A percentile compares a stretch with the other conserved stretches of the same genome.
phyloP scores from a whole-genome alignment of 2,113 vertebrate genomes.

The Clupea harengus region DNA sequence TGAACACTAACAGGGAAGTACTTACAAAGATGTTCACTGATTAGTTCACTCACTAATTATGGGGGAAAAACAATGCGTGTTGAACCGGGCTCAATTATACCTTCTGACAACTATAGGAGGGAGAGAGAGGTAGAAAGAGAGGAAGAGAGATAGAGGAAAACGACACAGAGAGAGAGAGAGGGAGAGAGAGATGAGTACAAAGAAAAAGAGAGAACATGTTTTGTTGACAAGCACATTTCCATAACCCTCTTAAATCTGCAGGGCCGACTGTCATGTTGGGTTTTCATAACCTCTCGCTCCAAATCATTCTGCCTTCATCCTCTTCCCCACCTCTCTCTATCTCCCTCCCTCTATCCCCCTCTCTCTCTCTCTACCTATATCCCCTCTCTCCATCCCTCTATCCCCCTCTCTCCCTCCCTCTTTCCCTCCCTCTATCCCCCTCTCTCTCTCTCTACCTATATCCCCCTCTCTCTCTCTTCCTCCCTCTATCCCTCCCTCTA shows the following conservation, averaged over 20 bases:
- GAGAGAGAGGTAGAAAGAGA: not conserved
- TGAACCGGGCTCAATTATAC: too few species aligned
- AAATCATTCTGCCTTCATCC: slow-evolving; percentile 49
- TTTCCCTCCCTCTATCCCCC: slow-evolving; percentile 48
- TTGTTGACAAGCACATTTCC: slow-evolving; percentile 66
- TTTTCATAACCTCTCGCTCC: slow-evolving; percentile 66
- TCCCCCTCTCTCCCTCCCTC: slow-evolving; percentile 24
- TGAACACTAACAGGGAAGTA: too few species aligned
- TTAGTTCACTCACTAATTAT: too few species aligned
- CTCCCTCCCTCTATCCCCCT: slow-evolving; percentile 44
- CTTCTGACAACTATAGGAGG: not conserved
- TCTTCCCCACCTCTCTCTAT: not conserved
- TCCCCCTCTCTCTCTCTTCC: too few species aligned
- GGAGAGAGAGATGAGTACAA: not conserved
- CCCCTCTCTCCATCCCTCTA: not conserved
- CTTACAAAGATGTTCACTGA: too few species aligned
- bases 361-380: slow-evolving; percentile 48
- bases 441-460: slow-evolving; percentile 46
- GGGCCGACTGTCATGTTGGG: slow-evolving; percentile 61
- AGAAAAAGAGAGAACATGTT: slow-evolving; percentile 47
- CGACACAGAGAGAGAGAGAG: slow-evolving; percentile 1
- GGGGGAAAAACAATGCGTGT: too few species aligned
- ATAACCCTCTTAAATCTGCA: slow-evolving; percentile 67
- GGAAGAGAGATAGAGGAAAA: not conserved
- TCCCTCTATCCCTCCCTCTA: too few species aligned